Base-by-base conservation (phyloP, 2,888 invertebrate genomes). In the Drosophila paranaensis region DNA sequence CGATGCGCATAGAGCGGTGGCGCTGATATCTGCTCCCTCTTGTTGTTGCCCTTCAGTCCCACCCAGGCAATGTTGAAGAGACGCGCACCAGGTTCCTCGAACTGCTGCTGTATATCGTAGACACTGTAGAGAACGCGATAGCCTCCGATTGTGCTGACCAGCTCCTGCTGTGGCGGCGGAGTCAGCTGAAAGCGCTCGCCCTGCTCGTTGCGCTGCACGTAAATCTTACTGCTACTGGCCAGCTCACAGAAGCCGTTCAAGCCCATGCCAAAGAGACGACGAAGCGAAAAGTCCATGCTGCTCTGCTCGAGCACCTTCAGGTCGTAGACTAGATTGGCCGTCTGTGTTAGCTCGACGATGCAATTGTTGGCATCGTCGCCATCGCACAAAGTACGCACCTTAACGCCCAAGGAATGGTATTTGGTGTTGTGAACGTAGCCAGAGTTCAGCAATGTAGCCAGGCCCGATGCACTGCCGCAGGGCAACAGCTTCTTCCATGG, bases 401-500 rank as follows among this genome's bases (percentile, higher is more conserved):
- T 96, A 45, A 99, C 94, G 30, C 96, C 96, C 65, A 98, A 93
- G 0, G 98, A 98, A 93, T 98, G 98, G 91, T 97, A 99, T 89
- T 97, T 96, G 3, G 98, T 97, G 90, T 98, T 97, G 91, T 98
- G 98, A 63, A 99, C 96, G 91, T 96, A 95, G 60, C 97, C 96
- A 0, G 99, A 97, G 92, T 98, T 98, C 6, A 99, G 94, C 57
- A 99, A 93, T 0, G 97, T 96, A 16, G 97, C 96, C 81, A 99
- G 94, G 3, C 99, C 99, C 89, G 95, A 95, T 92, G 95, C 96
- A n/a, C 96, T 96, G 92, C 97, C 97, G 93, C 99, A 99, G 0
- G 99, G 99, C 51, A 99, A 93, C 6, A 99, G 93, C 92, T 99
- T 99, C 90, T 98, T 98, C 97, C 99, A 99, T 0, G 99, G 99